Evolutionary conservation across 2,797 vertebrate genomes (phyloP), one percentile per base, ranked within the genome.

Genomic region (Danio choprae): DNA sequence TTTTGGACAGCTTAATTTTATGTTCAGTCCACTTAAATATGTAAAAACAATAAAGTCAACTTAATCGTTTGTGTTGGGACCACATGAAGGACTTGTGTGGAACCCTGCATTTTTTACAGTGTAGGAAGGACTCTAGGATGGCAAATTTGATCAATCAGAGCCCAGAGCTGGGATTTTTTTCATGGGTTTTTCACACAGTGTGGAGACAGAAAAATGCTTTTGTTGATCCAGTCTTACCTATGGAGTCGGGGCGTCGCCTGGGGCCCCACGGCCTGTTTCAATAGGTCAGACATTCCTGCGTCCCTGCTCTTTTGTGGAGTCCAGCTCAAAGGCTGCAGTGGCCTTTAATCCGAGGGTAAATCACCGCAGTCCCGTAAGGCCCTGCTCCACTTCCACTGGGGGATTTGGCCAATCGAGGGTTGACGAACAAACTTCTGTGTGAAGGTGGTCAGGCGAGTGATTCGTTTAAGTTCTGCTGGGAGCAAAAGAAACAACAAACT

Each of bases 371-470:
- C 64, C 6, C 44, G 43, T 60, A 79, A 55, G 55, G 76, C 62
- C 58, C 76, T 36, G 55, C 62, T 73, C 55, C 72, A 77, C 81
- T 81, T 80, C 80, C 75, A 83, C 58, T 40, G 68, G 62, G 73
- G 78, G 81, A 85, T 87, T 82, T 73, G 53, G 18, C 51, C n/a
- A 60, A 36, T 58, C 58, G 12, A 77, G 50, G 60, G 79, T 65
- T 53, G 76, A 58, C 12, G 68, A 64, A 70, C 56, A 72, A n/a
- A 53, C 78, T 64, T 81, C 78, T 87, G 82, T 86, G 71, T 79
- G 44, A 72, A 86, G 59, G 84, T 82, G 60, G 69, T 83, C 76
- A 84, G 64, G 82, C 83, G 71, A 80, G 85, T 86, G 74, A 86
- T 87, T 77, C 59, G 80, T 78, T 81, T 79, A 81, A 82, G 85